A percentile compares a stretch with the other conserved stretches of the same genome.
These are phyloP conservation scores for Erebia palarica DNA, from an alignment of 2,888 invertebrate genomes.

Conservation along the genomic window DNA sequence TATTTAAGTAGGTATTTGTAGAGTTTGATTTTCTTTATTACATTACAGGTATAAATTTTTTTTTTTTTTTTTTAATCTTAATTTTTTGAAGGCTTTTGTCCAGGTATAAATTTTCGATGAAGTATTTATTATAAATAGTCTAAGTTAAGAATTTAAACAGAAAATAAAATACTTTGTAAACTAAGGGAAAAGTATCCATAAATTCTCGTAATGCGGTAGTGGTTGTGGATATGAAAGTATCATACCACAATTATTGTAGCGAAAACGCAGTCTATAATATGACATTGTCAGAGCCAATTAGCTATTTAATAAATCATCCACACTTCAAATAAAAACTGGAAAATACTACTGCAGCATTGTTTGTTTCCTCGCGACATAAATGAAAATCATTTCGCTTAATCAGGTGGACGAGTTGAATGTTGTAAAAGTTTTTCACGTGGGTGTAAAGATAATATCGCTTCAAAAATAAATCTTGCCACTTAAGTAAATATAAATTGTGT, in stretches of 20 bases:
- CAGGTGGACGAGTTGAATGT: neutral
- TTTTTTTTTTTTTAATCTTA: no score
- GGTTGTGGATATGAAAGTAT: conserved; percentile 22
- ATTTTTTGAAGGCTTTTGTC: no score
- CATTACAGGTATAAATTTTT: neutral
- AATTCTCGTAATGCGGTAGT: conserved; percentile 27
- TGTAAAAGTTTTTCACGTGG: neutral
- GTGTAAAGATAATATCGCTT: neutral
- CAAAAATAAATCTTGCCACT: neutral
- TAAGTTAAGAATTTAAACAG: neutral
- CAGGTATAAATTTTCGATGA: no score
- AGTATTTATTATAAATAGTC: neutral
- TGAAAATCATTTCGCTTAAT: neutral
- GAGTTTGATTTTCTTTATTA: neutral
- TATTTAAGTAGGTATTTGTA: neutral
- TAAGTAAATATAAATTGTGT: neutral
- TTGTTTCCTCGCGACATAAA: neutral
- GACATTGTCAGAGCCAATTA: conserved; percentile 7
- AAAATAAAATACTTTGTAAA: neutral
- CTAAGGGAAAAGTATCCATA: conserved; percentile 9
- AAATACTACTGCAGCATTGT: neutral
- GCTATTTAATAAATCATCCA: conserved; percentile 21
- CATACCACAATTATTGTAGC: conserved; percentile 11
- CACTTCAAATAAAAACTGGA: conserved; percentile 23
- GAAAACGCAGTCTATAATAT: conserved; percentile 15